Evolutionary conservation across 2,113 vertebrate species (phyloP).

Genomic region (Nibea coibor): DNA sequence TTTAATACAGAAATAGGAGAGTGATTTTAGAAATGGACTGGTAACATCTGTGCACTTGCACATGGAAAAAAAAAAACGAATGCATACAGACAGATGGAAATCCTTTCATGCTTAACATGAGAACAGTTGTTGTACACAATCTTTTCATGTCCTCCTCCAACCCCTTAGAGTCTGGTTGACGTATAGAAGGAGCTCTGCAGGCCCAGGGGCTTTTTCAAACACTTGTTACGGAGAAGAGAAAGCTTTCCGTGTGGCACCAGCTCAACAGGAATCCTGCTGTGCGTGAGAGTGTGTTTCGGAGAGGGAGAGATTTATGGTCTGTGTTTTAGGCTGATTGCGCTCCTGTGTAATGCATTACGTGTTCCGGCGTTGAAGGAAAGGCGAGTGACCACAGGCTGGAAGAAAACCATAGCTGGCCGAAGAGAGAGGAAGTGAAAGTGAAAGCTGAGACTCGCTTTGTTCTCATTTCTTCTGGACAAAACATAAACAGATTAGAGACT

Average conservation of each 20-base stretch:
- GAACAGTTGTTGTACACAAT: constrained; percentile 3
- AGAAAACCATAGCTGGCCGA: constrained; percentile 2
- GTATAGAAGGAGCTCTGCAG: constrained; percentile 29
- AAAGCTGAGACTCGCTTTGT: constrained; percentile 35
- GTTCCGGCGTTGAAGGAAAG: constrained; percentile 4
- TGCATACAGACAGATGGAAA: constrained; percentile 9
- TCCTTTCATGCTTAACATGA: background rate
- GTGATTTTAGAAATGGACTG: constrained; percentile 2
- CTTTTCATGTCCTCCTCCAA: constrained; percentile 14
- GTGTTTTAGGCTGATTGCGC: constrained; percentile 57
- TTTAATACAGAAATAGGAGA: background rate
- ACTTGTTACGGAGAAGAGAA: constrained; percentile 38
- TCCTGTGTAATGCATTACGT: constrained; percentile 56
- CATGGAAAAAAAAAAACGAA: background rate
- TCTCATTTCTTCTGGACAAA: constrained; percentile 28
- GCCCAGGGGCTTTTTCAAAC: constrained; percentile 31
- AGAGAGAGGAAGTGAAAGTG: constrained; percentile 27
- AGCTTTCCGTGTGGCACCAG: constrained; percentile 15
- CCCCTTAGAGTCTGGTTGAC: constrained; percentile 29
- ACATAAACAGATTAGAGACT: constrained; percentile 14
- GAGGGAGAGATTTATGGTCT: constrained; percentile 53
- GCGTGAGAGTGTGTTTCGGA: constrained; percentile 10
- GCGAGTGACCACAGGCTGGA: constrained; percentile 25
- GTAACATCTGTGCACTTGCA: constrained; percentile 7
- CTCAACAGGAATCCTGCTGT: constrained; percentile 25